Evolutionary conservation across 2,113 vertebrate genomes (phyloP), one percentile per base, ranked within the genome.

Genomic region (Hypocryptadius cinnamomeus): DNA sequence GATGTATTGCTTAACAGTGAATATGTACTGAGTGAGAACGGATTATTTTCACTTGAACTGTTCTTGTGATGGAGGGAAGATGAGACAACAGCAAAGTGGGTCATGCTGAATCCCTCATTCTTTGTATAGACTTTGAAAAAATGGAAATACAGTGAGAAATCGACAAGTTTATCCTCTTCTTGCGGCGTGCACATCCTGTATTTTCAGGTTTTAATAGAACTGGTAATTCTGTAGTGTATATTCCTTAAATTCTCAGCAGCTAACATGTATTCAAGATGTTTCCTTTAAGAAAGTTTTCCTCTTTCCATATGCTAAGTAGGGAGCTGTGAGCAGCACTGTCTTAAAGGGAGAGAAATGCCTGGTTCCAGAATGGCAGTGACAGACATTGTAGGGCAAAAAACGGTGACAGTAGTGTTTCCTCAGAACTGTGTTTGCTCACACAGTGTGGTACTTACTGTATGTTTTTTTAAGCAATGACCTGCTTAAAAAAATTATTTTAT

Each of bases 11-110:
- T 85, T 91, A 85, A 59, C 64, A 64, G 45, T 89, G 48, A 45
- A 66, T 71, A 44, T 47, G 48, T 50, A 51, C 59, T 37, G n/a
- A 91, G 50, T 31, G 73, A 87, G 53, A 56, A 47, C 8, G 40
- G 80, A 90, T 85, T 92, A 71, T 88, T 93, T 94, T 86, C 64
- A 61, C 76, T 89, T 86, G 39, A 91, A 22, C 48, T 65, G 53
- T 65, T 77, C 3, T 12, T 50, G 27, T 39, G 35, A 92, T 64
- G 61, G 39, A 53, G 22, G 59, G 53, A 79, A 78, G 45, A 37
- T 71, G 82, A 53, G n/a, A 37, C 68, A 90, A 76, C 25, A 81
- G 40, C 37, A 68, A 66, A n/a, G 15, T 50, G 69, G 91, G 78
- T 65, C 59, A 78, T 10, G 8, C 47, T 92, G 89, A 93, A 44